Conservation (phyloP, 2,113 vertebrate species). For the Notothenia coriiceps region DNA sequence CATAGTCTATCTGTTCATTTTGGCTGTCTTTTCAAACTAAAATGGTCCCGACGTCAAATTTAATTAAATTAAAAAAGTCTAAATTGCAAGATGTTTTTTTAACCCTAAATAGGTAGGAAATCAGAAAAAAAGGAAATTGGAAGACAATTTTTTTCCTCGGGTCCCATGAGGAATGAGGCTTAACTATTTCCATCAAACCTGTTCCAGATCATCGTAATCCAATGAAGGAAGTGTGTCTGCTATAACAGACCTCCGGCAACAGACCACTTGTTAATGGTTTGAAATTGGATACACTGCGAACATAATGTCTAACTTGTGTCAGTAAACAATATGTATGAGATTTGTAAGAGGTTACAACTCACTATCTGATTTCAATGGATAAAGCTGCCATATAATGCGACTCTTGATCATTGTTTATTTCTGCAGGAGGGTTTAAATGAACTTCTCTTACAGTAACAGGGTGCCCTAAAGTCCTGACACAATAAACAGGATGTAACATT, state of each 20-base stretch:
- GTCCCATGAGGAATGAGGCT: not conserved
- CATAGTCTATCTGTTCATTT: too few relatives aligned
- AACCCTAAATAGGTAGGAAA: too few relatives aligned
- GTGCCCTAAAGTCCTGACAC: constrained; percentile 17
- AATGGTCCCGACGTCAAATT: too few relatives aligned
- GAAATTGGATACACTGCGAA: not conserved
- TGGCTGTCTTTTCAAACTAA: too few relatives aligned
- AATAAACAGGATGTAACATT: constrained; percentile 37
- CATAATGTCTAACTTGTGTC: not conserved
- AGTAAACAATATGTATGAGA: constrained; percentile 17
- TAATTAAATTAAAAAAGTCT: too few relatives aligned
- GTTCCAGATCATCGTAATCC: not conserved
- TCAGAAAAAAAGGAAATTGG: too few relatives aligned
- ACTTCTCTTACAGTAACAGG: not conserved
- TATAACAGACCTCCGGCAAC: not conserved
- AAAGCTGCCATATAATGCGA: constrained; percentile 21
- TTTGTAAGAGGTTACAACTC: constrained; percentile 12
- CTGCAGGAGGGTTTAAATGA: constrained; percentile 13
- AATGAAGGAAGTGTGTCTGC: constrained; percentile 16
- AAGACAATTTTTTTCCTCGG: too few relatives aligned
- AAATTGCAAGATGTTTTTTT: too few relatives aligned
- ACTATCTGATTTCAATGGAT: constrained; percentile 2
- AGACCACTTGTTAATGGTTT: constrained; percentile 7
- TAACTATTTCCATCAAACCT: not conserved
- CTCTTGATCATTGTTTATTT: constrained; percentile 25